Base-by-base conservation (phyloP, 2,797 vertebrate genomes). In the Manis javanica region DNA sequence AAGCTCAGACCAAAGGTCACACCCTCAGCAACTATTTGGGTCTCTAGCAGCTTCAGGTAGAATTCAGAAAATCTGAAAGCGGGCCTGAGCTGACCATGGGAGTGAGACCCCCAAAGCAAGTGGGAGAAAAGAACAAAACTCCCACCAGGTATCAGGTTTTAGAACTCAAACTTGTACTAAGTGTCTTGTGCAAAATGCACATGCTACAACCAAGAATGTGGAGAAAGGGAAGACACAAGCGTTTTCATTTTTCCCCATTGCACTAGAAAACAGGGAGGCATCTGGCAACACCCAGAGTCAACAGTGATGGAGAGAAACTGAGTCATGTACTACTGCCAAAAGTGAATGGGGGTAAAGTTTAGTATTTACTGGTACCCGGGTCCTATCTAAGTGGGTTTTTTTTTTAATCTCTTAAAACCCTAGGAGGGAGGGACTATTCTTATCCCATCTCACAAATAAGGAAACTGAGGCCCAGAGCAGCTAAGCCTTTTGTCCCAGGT, bases 21-120 rank as follows among this genome's bases (percentile, higher is more conserved):
- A 57, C 19, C 59, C 53, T 74, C n/a, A 0, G 85, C 10, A 8
- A 68, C 77, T 92, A 75, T 75, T 93, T 93, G 37, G 61, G 94
- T 86, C 31, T 71, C 63, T 96, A 86, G 90, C 82, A 88, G 72
- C 72, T 81, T 79, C 61, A 77, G 87, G 90, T 75, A 91, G 78
- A 77, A 91, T 77, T 74, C 59, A 87, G 88, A 94, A 63, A 89
- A 57, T 74, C 63, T 51, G 63, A 77, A 49, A 87, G 61, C 75
- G 0, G 2, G 83, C 46, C 51, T 68, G 46, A 26, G 61, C 55
- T 9, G 26, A n/a, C 55, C 2, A 0, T 24, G 19, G 37, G 63
- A 72, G n/a, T 5, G 0, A 87, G 64, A 66, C n/a, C 78, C n/a
- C 78, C 63, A 59, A 49, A 61, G 34, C 42, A 68, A 79, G 11